Evolutionary conservation across 2,888 invertebrate species (phyloP).

Genomic region (Melolontha melolontha): DNA sequence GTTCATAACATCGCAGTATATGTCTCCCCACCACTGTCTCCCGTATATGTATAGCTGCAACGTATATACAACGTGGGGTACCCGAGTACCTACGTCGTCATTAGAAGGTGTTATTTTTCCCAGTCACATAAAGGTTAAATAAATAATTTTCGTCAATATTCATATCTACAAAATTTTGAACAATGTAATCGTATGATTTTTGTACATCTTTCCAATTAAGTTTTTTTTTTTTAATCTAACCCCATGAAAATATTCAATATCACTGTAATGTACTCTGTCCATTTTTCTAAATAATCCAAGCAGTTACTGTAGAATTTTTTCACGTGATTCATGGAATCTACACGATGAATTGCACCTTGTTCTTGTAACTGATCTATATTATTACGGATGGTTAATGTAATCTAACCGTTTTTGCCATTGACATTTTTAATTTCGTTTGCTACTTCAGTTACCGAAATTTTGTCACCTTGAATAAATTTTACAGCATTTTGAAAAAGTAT

Average conservation of each 20-base stretch:
- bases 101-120: too few relatives aligned
- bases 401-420: slow-evolving; percentile 4
- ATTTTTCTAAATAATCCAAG: slow-evolving; percentile 12
- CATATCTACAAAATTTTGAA: too few relatives aligned
- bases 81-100: too few relatives aligned
- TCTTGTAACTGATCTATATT: slow-evolving; percentile 13
- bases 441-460: slow-evolving; percentile 13
- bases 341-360: slow-evolving; percentile 21
- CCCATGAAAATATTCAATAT: slow-evolving; percentile 15
- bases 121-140: too few relatives aligned
- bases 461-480: slow-evolving; percentile 26
- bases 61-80: too few relatives aligned
- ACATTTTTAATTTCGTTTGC: slow-evolving; percentile 12
- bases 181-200: too few relatives aligned
- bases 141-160: too few relatives aligned
- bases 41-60: too few relatives aligned
- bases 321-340: slow-evolving; percentile 11
- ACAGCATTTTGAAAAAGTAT: slow-evolving; percentile 25
- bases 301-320: slow-evolving; percentile 22
- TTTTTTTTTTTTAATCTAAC: neutral
- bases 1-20: too few relatives aligned
- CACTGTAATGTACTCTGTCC: slow-evolving; percentile 3
- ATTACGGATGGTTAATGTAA: slow-evolving; percentile 13
- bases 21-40: too few relatives aligned
- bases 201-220: too few relatives aligned